A percentile compares a stretch with the other conserved stretches of the same genome.
Conservation (phyloP, 1,140 invertebrate genomes). For the Brachionus rotundiformis region DNA sequence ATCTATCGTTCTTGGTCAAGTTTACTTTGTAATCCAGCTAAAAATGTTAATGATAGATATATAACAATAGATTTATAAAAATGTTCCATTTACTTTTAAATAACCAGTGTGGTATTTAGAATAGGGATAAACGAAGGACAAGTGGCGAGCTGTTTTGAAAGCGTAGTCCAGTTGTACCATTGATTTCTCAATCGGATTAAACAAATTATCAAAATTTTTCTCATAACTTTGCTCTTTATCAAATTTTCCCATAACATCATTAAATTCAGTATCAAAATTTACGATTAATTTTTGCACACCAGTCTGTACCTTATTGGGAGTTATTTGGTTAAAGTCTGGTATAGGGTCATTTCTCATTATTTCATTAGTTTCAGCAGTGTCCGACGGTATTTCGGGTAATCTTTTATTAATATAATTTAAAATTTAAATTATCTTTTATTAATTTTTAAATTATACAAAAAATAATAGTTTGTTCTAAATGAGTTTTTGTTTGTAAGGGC, state of each 20-base stretch:
- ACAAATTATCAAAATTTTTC: slow-evolving; percentile 74
- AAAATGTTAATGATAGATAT: too few species aligned
- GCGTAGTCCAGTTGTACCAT: slow-evolving; percentile 75
- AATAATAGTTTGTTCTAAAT: slow-evolving; percentile 10
- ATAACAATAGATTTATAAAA: too few species aligned
- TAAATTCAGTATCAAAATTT: slow-evolving; percentile 76
- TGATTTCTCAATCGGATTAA: slow-evolving; percentile 75
- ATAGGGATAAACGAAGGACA: slow-evolving; percentile 78
- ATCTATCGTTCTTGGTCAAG: slow-evolving; percentile 59
- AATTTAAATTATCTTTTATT: neutral
- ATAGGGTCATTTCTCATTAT: slow-evolving; percentile 73
- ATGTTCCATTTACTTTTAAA: slow-evolving; percentile 54
- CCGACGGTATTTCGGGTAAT: slow-evolving; percentile 84
- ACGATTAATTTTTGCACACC: slow-evolving; percentile 78
- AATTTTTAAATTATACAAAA: slow-evolving; percentile 3
- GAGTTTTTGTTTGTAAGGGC: neutral
- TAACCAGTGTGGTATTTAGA: slow-evolving; percentile 64
- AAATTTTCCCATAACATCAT: slow-evolving; percentile 68
- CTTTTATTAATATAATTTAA: slow-evolving; percentile 64
- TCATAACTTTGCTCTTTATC: slow-evolving; percentile 59
- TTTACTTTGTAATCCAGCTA: slow-evolving; percentile 61
- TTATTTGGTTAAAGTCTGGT: slow-evolving; percentile 77
- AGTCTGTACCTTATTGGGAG: slow-evolving; percentile 78
- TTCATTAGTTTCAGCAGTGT: slow-evolving; percentile 73
- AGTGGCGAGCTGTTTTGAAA: slow-evolving; percentile 80